A percentile compares a stretch with the other conserved stretches of the same genome.
Evolutionary conservation across 2,113 vertebrate species (phyloP).

Genomic region (Aix galericulata): DNA sequence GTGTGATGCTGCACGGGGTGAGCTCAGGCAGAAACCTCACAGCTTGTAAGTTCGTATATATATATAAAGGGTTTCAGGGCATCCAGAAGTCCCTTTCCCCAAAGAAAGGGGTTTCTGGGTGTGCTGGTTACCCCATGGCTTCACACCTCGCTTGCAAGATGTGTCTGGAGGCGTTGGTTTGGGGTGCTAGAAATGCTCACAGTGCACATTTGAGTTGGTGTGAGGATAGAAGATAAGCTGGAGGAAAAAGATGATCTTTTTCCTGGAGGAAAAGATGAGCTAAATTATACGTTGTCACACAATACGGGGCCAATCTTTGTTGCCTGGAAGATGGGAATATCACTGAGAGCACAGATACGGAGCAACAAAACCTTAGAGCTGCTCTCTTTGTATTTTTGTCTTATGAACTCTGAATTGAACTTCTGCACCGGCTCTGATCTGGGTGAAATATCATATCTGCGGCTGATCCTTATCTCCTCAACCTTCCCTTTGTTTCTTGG

Average conservation of each 20-base stretch:
- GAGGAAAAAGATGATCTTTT: too few species aligned
- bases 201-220: constrained; percentile 22
- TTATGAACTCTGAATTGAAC: constrained; percentile 86
- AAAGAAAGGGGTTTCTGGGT: background rate
- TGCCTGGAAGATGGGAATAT: constrained; percentile 67
- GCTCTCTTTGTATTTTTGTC: constrained; percentile 78
- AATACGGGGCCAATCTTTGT: constrained; percentile 28
- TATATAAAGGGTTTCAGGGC: background rate
- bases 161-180: constrained; percentile 22
- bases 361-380: constrained; percentile 59
- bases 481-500: constrained; percentile 95
- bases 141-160: background rate
- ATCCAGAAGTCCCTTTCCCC: background rate
- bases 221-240: background rate
- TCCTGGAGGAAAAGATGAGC: background rate
- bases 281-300: background rate
- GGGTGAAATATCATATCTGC: constrained; percentile 98
- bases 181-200: constrained; percentile 53
- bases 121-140: background rate
- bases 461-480: constrained; percentile 97
- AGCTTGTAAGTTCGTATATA: background rate
- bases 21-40: background rate
- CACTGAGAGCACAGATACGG: background rate
- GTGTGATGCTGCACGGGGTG: background rate
- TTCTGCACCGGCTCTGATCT: constrained; percentile 88